phyloP scores from a whole-genome alignment of 2,797 vertebrate species.

The Spondyliosoma cantharus region DNA sequence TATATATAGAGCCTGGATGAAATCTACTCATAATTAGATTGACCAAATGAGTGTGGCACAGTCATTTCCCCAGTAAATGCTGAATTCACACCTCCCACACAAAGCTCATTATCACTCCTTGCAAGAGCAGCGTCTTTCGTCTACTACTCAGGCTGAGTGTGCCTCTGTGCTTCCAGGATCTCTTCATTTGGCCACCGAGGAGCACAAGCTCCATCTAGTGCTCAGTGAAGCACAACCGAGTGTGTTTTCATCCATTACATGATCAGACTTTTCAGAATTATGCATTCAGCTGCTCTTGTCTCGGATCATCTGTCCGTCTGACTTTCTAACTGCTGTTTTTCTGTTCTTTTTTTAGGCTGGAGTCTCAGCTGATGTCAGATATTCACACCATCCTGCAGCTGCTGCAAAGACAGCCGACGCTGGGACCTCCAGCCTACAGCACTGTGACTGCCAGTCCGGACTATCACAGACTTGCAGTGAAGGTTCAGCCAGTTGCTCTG shows the following conservation, averaged over 20 bases:
- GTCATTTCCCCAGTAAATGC: slow-evolving; percentile 70
- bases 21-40: slow-evolving; percentile 68
- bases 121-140: slow-evolving; percentile 52
- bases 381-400: slow-evolving; percentile 96
- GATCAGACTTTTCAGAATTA: slow-evolving; percentile 14
- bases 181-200: slow-evolving; percentile 36
- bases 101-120: slow-evolving; percentile 74
- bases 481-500: slow-evolving; percentile 84
- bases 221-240: slow-evolving; percentile 32
- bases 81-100: slow-evolving; percentile 74
- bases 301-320: slow-evolving; percentile 25
- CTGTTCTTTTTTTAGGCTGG: slow-evolving; percentile 85
- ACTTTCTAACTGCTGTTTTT: slow-evolving; percentile 30
- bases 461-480: slow-evolving; percentile 86
- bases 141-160: slow-evolving; percentile 55
- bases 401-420: slow-evolving; percentile 90
- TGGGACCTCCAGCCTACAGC: slow-evolving; percentile 95
- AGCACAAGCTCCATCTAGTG: slow-evolving; percentile 76
- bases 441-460: slow-evolving; percentile 90
- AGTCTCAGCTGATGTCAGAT: slow-evolving; percentile 96
- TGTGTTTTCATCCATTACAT: slow-evolving; percentile 23
- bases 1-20: slow-evolving; percentile 66
- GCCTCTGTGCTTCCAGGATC: slow-evolving; percentile 32
- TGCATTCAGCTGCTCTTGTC: slow-evolving; percentile 12
- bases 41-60: slow-evolving; percentile 58